Percentiles rank a stretch among this genome's conserved stretches.
phyloP scores from a whole-genome alignment of 2,888 invertebrate genomes.

The Callinectes sapidus region DNA sequence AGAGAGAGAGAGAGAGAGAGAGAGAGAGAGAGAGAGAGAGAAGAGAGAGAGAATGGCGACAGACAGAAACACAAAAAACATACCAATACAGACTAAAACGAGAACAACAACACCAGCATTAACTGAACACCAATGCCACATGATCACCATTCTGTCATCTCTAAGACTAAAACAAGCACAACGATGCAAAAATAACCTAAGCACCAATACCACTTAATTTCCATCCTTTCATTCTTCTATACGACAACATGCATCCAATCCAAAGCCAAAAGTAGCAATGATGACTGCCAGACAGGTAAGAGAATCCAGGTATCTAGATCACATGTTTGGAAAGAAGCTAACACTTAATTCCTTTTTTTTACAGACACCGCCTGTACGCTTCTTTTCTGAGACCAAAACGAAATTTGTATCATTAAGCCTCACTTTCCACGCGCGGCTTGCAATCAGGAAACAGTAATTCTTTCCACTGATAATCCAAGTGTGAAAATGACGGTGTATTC shows the following conservation, averaged over 20 bases:
- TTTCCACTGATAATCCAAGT: conserved; percentile 53
- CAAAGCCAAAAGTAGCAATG: conserved; percentile 2
- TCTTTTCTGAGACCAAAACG: background rate
- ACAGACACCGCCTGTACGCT: conserved; percentile 10
- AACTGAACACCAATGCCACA: too few species aligned
- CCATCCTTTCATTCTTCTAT: background rate
- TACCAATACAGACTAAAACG: background rate
- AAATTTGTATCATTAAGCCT: conserved; percentile 47
- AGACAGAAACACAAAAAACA: background rate
- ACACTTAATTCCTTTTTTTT: background rate
- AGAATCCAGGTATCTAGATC: conserved; percentile 22
- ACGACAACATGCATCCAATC: background rate
- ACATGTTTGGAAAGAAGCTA: background rate
- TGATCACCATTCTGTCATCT: too few species aligned
- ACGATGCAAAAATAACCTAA: background rate
- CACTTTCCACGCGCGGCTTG: conserved; percentile 49
- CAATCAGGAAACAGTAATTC: conserved; percentile 60
- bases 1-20: background rate
- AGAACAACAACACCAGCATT: background rate
- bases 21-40: too few species aligned
- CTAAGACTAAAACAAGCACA: background rate
- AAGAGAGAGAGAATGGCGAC: background rate
- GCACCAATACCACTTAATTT: background rate
- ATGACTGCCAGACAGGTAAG: background rate
- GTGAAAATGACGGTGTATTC: conserved; percentile 57